Evolutionary conservation across 2,113 vertebrate genomes (phyloP).

Genomic region (Melozone crissalis): DNA sequence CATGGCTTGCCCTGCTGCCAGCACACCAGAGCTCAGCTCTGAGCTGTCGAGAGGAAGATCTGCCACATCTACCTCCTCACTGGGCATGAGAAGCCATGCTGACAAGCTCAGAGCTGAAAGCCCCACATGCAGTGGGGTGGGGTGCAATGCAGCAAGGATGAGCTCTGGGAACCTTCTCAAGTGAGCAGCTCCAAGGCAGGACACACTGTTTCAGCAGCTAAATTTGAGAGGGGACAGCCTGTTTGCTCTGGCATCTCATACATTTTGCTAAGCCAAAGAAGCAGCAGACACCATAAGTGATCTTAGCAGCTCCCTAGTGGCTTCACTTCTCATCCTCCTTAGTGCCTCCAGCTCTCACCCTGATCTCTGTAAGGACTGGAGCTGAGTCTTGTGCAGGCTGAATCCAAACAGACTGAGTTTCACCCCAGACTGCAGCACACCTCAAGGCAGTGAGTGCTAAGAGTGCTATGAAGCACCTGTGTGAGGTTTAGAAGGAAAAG

Average conservation of each 20-base stretch:
- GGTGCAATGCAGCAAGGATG: not conserved
- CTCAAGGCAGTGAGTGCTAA: not conserved
- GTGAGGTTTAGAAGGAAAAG: not conserved
- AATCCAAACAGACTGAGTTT: not conserved
- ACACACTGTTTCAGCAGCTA: not conserved
- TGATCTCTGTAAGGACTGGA: not conserved
- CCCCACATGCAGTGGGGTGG: accelerated
- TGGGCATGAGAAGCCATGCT: not conserved
- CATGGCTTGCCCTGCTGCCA: accelerated
- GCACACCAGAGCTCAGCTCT: not conserved
- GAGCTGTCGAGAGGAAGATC: not conserved
- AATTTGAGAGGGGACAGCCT: not conserved
- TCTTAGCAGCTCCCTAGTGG: not conserved
- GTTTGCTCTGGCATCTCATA: not conserved
- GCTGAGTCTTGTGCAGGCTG: not conserved
- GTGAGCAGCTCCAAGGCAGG: not conserved
- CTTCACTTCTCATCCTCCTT: not conserved
- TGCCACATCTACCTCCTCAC: not conserved
- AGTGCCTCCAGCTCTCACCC: not conserved
- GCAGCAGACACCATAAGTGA: not conserved
- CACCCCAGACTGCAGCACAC: not conserved
- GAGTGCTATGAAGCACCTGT: not conserved
- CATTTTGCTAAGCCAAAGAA: not conserved
- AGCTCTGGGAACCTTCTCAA: not conserved
- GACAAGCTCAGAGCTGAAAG: not conserved